Conservation (phyloP, 2,113 vertebrate species). For the Azemiops feae region DNA sequence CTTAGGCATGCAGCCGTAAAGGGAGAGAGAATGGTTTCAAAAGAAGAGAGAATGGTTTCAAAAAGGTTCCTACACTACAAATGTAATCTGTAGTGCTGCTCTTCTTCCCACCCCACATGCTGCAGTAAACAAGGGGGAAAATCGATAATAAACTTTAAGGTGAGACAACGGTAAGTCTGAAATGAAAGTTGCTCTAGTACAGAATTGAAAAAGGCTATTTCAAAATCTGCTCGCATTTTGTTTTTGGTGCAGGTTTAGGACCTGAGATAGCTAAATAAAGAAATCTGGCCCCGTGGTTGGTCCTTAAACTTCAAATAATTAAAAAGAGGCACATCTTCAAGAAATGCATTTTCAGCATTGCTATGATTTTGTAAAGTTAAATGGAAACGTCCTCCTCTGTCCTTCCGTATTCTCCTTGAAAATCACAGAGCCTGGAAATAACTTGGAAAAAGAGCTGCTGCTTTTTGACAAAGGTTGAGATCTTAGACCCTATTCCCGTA, state of each 20-base stretch:
- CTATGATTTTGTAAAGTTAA: background rate
- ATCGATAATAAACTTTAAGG: background rate
- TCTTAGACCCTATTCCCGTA: constrained; percentile 6
- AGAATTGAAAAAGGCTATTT: background rate
- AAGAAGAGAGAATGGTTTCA: background rate
- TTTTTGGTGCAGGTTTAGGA: background rate
- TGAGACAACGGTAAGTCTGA: background rate
- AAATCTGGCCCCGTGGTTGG: background rate
- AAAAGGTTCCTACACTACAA: background rate
- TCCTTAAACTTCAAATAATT: background rate
- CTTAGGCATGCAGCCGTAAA: background rate
- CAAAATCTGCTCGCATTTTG: too few relatives aligned
- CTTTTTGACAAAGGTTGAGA: constrained; percentile 22
- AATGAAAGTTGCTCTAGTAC: background rate
- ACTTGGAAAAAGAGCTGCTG: background rate
- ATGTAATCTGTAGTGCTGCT: background rate
- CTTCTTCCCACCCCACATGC: background rate
- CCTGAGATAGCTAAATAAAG: background rate
- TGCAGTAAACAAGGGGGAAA: background rate
- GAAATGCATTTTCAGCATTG: background rate
- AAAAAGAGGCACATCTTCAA: background rate
- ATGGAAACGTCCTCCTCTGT: background rate
- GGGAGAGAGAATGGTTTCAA: background rate
- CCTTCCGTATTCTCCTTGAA: background rate
- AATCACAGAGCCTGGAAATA: background rate